Conservation (phyloP, 2,797 vertebrate genomes). For the Alosa sapidissima region DNA sequence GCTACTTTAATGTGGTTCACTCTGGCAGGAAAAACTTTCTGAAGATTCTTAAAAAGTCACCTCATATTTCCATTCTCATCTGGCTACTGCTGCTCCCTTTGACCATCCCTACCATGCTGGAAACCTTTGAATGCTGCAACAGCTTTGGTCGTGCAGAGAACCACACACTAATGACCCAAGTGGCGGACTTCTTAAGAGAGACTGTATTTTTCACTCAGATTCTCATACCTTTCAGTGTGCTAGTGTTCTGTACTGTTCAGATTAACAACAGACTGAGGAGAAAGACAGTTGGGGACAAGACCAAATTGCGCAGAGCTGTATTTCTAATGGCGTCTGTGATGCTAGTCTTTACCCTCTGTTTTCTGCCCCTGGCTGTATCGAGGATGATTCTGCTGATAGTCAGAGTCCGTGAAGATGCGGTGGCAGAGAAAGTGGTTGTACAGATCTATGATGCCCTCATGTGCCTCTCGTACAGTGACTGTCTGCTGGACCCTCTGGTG, state of each 20-base stretch:
- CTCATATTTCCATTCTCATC: constrained; percentile 62
- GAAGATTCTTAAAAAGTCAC: constrained; percentile 57
- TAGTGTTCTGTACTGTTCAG: constrained; percentile 66
- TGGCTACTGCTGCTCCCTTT: constrained; percentile 66
- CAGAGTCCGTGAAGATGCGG: constrained; percentile 12
- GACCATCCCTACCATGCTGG: constrained; percentile 66
- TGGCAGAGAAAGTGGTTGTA: neutral
- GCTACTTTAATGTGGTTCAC: constrained; percentile 70
- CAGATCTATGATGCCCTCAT: constrained; percentile 20
- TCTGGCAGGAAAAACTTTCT: constrained; percentile 60
- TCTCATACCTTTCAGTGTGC: constrained; percentile 67
- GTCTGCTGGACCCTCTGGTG: constrained; percentile 22
- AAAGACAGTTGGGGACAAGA: constrained; percentile 59
- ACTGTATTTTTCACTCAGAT: constrained; percentile 68
- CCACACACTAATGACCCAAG: accelerated
- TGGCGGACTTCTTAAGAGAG: constrained; percentile 53
- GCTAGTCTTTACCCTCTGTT: constrained; percentile 68
- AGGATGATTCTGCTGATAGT: constrained; percentile 56
- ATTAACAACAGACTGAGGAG: constrained; percentile 61
- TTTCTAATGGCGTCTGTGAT: constrained; percentile 61
- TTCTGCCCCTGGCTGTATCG: constrained; percentile 66
- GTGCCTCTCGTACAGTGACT: constrained; percentile 27
- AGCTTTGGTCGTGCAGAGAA: neutral
- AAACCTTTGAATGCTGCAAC: constrained; percentile 61
- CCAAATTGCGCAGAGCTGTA: constrained; percentile 63